Base-by-base conservation (phyloP, 2,113 vertebrate species). In the Eudyptes chrysolophus region DNA sequence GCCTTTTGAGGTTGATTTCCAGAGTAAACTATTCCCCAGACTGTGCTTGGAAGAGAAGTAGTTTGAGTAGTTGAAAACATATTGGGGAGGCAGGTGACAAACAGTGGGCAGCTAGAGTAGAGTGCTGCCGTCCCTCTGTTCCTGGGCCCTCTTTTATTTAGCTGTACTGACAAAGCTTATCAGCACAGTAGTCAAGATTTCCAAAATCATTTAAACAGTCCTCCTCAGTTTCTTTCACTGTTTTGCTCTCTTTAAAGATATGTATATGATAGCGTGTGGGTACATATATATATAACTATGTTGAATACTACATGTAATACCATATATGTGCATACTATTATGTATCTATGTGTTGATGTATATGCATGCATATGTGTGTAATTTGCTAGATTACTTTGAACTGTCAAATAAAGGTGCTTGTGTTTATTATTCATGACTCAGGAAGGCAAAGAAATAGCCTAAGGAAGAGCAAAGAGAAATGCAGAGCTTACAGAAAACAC, bases 391-490 rank as follows among this genome's bases (percentile, higher is more conserved):
- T 97, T 96, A 93, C 83, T 97, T 90, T 96, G 82, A 90, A 90
- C 93, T 93, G 92, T 96, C 94, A 96, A 92, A 92, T 84, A 93
- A 96, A 96, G 92, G 87, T 92, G 61, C 55, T 74, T 60, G 71
- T 96, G 88, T 92, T 96, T 94, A 96, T 97, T 97, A 96, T 96
- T 96, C 94, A 96, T 95, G 84, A 96, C 68, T 78, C 30, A 17
- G 79, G 92, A 92, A 95, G 85, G 78, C 84, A 93, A 86, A 96
- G 84, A 94, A 93, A 94, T 90, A 89, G 87, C 84, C 91, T 96
- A 93, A 95, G 95, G 79, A 96, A 95, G 92, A 97, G 90, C 82
- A 94, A 92, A 95, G 92, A 91, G 70, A 94, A 86, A 94, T 94
- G 85, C 44, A 94, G 76, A 87, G 57, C 84, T 88, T 90, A 89